These are phyloP conservation scores for Dolichopus griseipennis DNA, from an alignment of 2,888 invertebrate genomes.

Conservation along the genomic window DNA sequence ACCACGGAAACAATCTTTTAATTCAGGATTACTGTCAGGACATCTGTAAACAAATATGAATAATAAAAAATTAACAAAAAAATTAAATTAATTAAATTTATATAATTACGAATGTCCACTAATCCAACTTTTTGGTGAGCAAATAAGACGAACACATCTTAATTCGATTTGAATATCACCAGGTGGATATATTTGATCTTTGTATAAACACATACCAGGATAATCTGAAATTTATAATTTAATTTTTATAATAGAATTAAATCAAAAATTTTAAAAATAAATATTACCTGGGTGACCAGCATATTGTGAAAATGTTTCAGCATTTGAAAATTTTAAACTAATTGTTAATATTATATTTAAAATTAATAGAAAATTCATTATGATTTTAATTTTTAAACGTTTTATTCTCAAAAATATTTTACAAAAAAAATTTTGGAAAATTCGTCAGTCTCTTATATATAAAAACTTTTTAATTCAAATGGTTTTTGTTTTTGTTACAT, in stretches of 20 bases:
- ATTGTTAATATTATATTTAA: background rate
- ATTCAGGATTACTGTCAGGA: constrained; percentile 7
- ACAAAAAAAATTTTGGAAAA: background rate
- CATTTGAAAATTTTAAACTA: background rate
- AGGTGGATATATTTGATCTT: constrained; percentile 12
- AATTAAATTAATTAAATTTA: background rate
- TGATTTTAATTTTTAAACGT: no score
- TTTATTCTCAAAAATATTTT: background rate
- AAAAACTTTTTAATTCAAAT: background rate
- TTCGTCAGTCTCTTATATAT: background rate
- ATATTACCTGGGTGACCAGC: background rate
- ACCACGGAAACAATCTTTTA: constrained; percentile 14
- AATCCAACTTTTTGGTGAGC: constrained; percentile 16
- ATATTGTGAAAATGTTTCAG: constrained; percentile 6
- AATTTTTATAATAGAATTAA: no score
- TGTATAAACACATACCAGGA: constrained; percentile 17
- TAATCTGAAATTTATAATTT: constrained; percentile 10
- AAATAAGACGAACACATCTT: constrained; percentile 14
- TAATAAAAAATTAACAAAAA: background rate
- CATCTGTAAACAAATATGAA: constrained; percentile 7
- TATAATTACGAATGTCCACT: constrained; percentile 16
- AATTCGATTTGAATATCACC: constrained; percentile 14
- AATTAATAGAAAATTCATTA: background rate
- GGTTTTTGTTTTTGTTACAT: no score
- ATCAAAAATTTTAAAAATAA: no score